A percentile compares a stretch with the other conserved stretches of the same genome.
phyloP scores from a whole-genome alignment of 2,113 vertebrate species.

The Hippoglossus stenolepis region DNA sequence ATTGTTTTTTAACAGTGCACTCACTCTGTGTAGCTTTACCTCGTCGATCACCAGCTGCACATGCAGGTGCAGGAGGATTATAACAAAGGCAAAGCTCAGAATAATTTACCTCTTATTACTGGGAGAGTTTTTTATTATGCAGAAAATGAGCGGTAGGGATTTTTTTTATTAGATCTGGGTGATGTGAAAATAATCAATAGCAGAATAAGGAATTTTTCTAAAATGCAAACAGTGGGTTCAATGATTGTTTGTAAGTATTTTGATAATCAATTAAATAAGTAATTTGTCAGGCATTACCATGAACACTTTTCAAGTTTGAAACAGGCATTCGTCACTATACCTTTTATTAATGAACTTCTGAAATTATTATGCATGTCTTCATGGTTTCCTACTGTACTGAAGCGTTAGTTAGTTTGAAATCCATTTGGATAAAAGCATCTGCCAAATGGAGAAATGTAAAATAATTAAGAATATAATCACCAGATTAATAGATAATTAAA shows the following conservation, averaged over 20 bases:
- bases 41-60: slow-evolving; percentile 20
- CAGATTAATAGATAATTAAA: too few relatives aligned
- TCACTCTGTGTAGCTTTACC: background rate
- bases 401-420: background rate
- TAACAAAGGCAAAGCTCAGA: background rate
- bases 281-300: too few relatives aligned
- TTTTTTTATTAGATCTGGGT: slow-evolving; percentile 18
- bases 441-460: background rate
- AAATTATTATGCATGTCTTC: background rate
- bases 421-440: background rate
- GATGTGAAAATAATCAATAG: background rate
- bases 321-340: too few relatives aligned
- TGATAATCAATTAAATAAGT: too few relatives aligned
- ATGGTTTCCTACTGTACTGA: background rate
- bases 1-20: slow-evolving; percentile 33
- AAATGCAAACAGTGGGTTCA: background rate
- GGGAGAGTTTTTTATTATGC: slow-evolving; percentile 30
- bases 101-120: background rate
- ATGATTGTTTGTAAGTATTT: background rate
- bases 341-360: too few relatives aligned
- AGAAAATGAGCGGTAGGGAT: background rate
- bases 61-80: background rate
- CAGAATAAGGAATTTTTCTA: background rate
- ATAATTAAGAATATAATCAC: background rate
- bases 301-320: too few relatives aligned